Percentiles rank a stretch among this genome's conserved stretches.
Evolutionary conservation across 2,113 vertebrate genomes (phyloP).

Genomic region (Rhabdornis inornatus): DNA sequence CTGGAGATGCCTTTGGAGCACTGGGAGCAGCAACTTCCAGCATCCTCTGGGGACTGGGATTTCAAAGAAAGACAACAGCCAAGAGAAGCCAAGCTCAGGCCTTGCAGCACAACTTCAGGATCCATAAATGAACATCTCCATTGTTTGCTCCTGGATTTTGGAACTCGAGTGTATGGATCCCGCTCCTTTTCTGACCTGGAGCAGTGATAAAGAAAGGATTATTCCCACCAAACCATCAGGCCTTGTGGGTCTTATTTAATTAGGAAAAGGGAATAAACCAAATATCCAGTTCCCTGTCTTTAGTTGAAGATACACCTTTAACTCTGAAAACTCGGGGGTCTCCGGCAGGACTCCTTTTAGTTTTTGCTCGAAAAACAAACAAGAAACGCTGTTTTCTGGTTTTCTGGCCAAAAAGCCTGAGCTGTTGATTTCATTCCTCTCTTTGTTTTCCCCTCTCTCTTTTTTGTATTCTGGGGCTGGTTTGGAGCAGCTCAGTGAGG

Average conservation of each 20-base stretch:
- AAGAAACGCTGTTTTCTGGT: conserved; percentile 1
- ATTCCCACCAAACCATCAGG: not conserved
- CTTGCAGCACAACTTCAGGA: not conserved
- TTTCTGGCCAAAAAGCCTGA: conserved; percentile 16
- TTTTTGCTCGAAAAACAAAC: not conserved
- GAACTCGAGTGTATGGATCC: not conserved
- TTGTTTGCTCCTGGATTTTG: conserved; percentile 18
- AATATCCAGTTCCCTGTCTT: not conserved
- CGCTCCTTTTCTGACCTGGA: not conserved
- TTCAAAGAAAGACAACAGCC: not conserved
- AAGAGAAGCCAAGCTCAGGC: not conserved
- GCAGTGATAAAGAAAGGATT: not conserved
- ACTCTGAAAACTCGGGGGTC: not conserved
- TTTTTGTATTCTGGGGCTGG: not conserved
- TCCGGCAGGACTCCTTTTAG: not conserved
- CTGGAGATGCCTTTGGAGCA: not conserved
- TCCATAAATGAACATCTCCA: not conserved
- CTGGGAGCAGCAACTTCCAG: not conserved
- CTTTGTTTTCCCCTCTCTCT: not conserved
- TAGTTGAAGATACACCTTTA: conserved; percentile 27
- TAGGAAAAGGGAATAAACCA: not conserved
- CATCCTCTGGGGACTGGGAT: not conserved
- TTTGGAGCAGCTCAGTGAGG: conserved; percentile 28
- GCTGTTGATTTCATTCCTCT: not conserved
- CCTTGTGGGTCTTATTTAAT: not conserved